Base-by-base conservation (phyloP, 1,140 invertebrate genomes). In the Platyscapa corneri region DNA sequence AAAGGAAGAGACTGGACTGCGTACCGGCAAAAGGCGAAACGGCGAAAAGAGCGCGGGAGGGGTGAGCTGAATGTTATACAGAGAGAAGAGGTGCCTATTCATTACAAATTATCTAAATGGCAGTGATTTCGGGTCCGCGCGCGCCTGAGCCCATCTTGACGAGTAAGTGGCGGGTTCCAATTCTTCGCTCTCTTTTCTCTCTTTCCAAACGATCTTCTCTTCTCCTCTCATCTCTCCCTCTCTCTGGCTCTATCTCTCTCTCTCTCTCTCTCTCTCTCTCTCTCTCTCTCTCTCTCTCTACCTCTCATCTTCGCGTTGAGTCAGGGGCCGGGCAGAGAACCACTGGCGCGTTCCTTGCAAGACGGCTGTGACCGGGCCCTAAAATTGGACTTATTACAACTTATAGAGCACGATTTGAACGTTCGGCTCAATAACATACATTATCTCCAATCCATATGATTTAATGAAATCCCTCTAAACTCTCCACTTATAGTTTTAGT, bases 81-180 rank as follows among this genome's bases (percentile, higher is more conserved):
- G 88, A 87, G 87, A 89, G 88, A 88, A 88, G 89, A 89, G 89
- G 91, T 92, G 91, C 90, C 93, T 93, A 93, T 93, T 93, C 92
- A 93, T 93, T 93, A 93, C 92, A 93, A 93, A 93, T 93, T 93
- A 93, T 93, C 92, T 92, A 93, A 93, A 93, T 93, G 91, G 92
- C 92, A 93, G 93, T 93, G 92, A 93, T 93, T 93, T 93, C 87
- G 91, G 91, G 30, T 30, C 74, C 53, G 74, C 84, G 80, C 65
- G 75, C 75, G 85, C 90, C 91, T 91, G 91, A 90, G 53, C 64
- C 82, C 56, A 74, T 91, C 92, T 93, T 93, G 93, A 93, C 92
- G 92, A 92, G 90, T 93, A 93, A 93, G 93, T 93, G 93, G 92
- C 90, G 92, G 93, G 91, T 93, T 93, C 87, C 89, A 86, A 81